Evolutionary conservation across 2,888 invertebrate species (phyloP), one percentile per base, ranked within the genome.

Genomic region (Neria commutata): DNA sequence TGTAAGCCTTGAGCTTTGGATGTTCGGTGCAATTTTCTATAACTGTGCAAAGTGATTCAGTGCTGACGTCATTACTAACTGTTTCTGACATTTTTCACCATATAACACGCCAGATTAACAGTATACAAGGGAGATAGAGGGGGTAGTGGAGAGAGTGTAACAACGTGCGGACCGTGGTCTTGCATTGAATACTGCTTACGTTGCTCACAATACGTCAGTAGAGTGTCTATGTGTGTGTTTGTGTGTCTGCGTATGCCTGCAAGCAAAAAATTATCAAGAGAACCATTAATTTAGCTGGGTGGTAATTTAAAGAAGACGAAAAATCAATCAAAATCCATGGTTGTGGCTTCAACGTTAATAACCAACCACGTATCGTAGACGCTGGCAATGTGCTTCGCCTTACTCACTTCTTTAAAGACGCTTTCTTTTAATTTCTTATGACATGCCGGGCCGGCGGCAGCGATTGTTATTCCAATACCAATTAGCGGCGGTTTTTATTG

Each of bases 1-100:
- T 1, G 42, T 37, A 26, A 51, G 16, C 11, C 50, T 46, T 58
- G 11, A 64, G 34, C 17, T 61, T 57, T 37, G 48, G 58, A 58
- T 54, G 60, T 56, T 58, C 53, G 63, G 56, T 56, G 50, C 54
- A 59, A 2, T 64, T 67, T 60, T 67, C 73, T 61, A 60, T 72
- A 64, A 71, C 58, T 40, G 62, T 66, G 63, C 65, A 68, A 66
- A 67, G 68, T 65, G 69, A 61, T 65, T 67, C 66, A 40, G 64
- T 62, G 60, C 63, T 71, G 54, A 63, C 65, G 57, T 67, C 67
- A 63, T 67, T 67, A 60, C 63, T 63, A 56, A 71, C 67, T 60
- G 69, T 60, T 54, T 75, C 72, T 68, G 76, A 76, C 76, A 76
- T 76, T 62, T 67, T 68, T 33, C 52, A 48, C 19, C 21, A 34